These are phyloP conservation scores for Ochropleura leucogaster DNA, from an alignment of 2,888 invertebrate genomes.

Conservation along the genomic window DNA sequence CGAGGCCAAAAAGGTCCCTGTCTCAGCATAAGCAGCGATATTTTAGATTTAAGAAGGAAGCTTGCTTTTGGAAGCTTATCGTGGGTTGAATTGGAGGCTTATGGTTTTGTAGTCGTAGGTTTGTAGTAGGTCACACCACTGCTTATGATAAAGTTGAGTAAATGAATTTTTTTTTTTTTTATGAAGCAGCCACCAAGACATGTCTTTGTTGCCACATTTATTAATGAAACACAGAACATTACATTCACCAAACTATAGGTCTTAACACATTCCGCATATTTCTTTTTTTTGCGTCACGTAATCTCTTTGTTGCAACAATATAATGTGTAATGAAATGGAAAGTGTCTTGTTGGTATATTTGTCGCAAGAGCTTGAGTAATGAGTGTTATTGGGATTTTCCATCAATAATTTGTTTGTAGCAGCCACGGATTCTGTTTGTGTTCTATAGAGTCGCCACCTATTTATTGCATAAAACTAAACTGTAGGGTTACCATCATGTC, in stretches of 20 bases:
- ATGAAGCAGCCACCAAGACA: not conserved
- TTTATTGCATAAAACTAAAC: too few species aligned
- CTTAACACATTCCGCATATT: conserved; percentile 12
- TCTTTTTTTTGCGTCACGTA: conserved; percentile 37
- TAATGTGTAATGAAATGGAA: conserved; percentile 11
- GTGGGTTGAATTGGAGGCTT: too few species aligned
- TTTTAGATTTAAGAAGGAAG: too few species aligned
- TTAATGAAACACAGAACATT: conserved; percentile 32
- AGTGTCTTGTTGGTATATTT: not conserved
- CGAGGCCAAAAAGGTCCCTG: too few species aligned
- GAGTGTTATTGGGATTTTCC: not conserved
- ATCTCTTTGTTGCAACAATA: not conserved
- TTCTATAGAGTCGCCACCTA: not conserved
- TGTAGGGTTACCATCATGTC: too few species aligned
- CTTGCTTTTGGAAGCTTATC: too few species aligned
- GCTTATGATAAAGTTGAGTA: not conserved
- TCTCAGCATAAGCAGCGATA: too few species aligned
- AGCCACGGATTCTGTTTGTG: not conserved
- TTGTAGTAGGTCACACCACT: too few species aligned
- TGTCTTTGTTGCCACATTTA: not conserved
- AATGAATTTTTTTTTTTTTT: too few species aligned
- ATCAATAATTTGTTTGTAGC: not conserved
- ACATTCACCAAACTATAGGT: conserved; percentile 20
- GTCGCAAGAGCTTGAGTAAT: not conserved
- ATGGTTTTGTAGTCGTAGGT: too few species aligned